A percentile compares a stretch with the other conserved stretches of the same genome.
phyloP scores from a whole-genome alignment of 2,888 invertebrate genomes.

The Yponomeuta plumbellus region DNA sequence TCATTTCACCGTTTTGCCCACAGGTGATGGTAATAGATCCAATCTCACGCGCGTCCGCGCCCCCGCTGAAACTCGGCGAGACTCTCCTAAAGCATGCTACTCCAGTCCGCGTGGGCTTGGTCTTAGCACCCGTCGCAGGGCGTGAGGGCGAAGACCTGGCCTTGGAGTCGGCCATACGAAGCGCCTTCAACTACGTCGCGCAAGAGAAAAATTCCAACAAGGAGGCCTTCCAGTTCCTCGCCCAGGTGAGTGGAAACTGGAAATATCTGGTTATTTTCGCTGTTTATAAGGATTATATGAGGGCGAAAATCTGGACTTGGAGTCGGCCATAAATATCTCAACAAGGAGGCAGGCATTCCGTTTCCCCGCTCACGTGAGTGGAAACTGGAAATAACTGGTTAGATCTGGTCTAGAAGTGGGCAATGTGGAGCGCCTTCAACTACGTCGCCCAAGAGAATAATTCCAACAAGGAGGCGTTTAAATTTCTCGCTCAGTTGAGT shows the following conservation, averaged over 20 bases:
- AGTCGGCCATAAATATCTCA: slow-evolving; percentile 76
- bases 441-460: slow-evolving; percentile 88
- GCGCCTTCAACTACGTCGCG: slow-evolving; percentile 93
- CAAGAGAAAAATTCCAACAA: slow-evolving; percentile 83
- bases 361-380: too few relatives aligned
- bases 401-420: too few relatives aligned
- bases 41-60: slow-evolving; percentile 79
- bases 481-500: slow-evolving; percentile 89
- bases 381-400: too few relatives aligned
- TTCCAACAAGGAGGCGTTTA: slow-evolving; percentile 83
- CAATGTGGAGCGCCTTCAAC: slow-evolving; percentile 92
- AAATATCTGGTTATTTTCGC: too few relatives aligned
- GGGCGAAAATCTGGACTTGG: slow-evolving; percentile 80
- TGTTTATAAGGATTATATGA: slow-evolving; percentile 26
- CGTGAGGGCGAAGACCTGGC: slow-evolving; percentile 75
- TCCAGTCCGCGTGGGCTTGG: slow-evolving; percentile 92
- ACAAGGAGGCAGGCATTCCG: too few relatives aligned
- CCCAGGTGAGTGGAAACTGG: slow-evolving; percentile 77
- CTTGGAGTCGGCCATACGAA: slow-evolving; percentile 88
- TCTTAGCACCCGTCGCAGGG: slow-evolving; percentile 81
- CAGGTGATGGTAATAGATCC: slow-evolving; percentile 93
- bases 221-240: slow-evolving; percentile 89
- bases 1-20: neutral
- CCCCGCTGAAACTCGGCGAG: slow-evolving; percentile 90
- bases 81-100: slow-evolving; percentile 94